Percentiles rank a stretch among this genome's conserved stretches.
Evolutionary conservation across 2,888 invertebrate species (phyloP).

Genomic region (Tillus elongatus): DNA sequence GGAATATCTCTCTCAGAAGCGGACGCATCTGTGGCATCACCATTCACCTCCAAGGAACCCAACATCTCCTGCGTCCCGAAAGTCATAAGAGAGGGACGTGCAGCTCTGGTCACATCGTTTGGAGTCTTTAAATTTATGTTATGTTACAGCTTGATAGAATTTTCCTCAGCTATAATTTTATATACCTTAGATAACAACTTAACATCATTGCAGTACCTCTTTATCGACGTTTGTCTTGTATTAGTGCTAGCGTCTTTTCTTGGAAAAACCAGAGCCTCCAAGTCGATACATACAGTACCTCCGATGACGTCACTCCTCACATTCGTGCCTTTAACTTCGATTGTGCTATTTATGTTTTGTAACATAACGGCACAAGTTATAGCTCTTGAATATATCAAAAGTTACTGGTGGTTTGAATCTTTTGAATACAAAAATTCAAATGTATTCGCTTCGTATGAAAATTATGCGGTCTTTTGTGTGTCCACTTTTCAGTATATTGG

Average conservation of each 20-base stretch:
- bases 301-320: conserved; percentile 49
- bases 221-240: conserved; percentile 55
- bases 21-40: conserved; percentile 88
- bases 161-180: conserved; percentile 79
- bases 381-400: conserved; percentile 44
- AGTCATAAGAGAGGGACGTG: conserved; percentile 78
- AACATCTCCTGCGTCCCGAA: conserved; percentile 79
- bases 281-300: conserved; percentile 42
- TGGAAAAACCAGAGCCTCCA: conserved; percentile 51
- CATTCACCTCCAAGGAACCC: conserved; percentile 78
- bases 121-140: conserved; percentile 98
- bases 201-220: conserved; percentile 56
- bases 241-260: conserved; percentile 55
- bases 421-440: conserved; percentile 37
- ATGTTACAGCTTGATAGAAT: conserved; percentile 86
- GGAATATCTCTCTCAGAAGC: conserved; percentile 87
- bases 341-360: conserved; percentile 45
- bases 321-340: conserved; percentile 46
- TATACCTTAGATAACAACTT: conserved; percentile 60
- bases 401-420: conserved; percentile 49
- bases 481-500: conserved; percentile 59
- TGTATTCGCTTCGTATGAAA: conserved; percentile 48
- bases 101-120: conserved; percentile 92
- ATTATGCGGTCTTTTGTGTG: conserved; percentile 52
- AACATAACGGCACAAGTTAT: conserved; percentile 44